Percentiles rank a stretch among this genome's conserved stretches.
Conservation (phyloP, 37 sponge, comb jelly and placozoan species). For the Theonella swinhoei region DNA sequence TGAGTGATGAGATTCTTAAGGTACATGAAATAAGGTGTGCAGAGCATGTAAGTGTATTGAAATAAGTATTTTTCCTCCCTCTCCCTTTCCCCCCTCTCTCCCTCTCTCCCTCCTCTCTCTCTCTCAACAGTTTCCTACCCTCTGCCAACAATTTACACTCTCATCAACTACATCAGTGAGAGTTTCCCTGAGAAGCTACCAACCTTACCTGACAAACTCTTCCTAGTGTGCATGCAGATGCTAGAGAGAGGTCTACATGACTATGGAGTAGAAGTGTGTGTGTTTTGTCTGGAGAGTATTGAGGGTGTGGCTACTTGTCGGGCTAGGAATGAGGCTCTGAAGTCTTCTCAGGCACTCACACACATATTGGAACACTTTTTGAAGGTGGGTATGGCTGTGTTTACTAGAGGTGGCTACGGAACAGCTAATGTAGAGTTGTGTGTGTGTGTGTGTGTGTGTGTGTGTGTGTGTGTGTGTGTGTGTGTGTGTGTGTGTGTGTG, state of each 20-base stretch:
- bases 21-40: too few relatives aligned
- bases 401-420: too few relatives aligned
- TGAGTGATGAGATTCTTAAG: slow-evolving; percentile 67
- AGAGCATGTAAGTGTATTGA: too few relatives aligned
- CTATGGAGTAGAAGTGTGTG: slow-evolving; percentile 43
- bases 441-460: too few relatives aligned
- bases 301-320: slow-evolving; percentile 23
- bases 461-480: too few relatives aligned
- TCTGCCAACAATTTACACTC: slow-evolving; percentile 37
- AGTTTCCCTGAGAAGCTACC: slow-evolving; percentile 29
- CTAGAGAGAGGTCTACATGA: slow-evolving; percentile 38
- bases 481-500: too few relatives aligned
- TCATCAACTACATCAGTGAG: slow-evolving; percentile 62
- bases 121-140: neutral
- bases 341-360: neutral
- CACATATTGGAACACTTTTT: slow-evolving; percentile 40
- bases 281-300: slow-evolving; percentile 23
- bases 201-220: slow-evolving; percentile 12
- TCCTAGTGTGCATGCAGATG: neutral
- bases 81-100: neutral
- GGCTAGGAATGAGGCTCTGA: neutral
- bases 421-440: too few relatives aligned
- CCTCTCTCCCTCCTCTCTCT: neutral
- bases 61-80: neutral
- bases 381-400: slow-evolving; percentile 9